phyloP scores from a whole-genome alignment of 2,797 vertebrate species.

The Siniperca scherzeri region DNA sequence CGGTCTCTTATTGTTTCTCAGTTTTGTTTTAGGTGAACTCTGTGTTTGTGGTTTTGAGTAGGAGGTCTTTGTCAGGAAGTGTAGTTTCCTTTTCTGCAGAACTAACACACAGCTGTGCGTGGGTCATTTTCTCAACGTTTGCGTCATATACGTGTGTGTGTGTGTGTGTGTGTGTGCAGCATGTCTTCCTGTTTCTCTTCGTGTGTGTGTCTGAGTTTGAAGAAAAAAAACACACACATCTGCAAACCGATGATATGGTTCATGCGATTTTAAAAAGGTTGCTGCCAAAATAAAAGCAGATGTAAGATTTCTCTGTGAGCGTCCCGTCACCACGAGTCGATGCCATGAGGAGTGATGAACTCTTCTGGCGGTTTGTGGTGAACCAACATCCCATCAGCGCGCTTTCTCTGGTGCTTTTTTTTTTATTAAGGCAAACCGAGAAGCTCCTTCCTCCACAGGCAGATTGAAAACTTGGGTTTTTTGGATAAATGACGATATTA shows the following conservation, averaged over 20 bases:
- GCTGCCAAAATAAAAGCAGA: constrained; percentile 5
- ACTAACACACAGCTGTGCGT: constrained; percentile 6
- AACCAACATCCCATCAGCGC: constrained; percentile 24
- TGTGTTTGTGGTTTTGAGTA: constrained; percentile 51
- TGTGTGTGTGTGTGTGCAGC: not conserved
- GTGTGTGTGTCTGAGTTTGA: not conserved
- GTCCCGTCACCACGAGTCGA: not conserved
- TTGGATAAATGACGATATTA: not conserved
- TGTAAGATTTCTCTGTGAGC: not conserved
- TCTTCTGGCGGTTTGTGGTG: constrained; percentile 41
- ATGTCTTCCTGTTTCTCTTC: constrained; percentile 10
- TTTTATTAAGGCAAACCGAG: not conserved
- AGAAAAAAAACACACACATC: not conserved
- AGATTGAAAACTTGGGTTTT: not conserved
- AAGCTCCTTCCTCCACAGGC: not conserved
- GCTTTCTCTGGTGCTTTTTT: not conserved
- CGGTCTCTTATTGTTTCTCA: not conserved
- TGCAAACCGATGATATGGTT: not conserved
- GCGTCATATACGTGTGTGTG: not conserved
- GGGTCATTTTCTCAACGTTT: constrained; percentile 8
- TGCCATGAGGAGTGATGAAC: not conserved
- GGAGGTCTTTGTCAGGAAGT: constrained; percentile 68
- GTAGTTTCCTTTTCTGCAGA: constrained; percentile 64
- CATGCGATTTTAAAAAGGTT: not conserved
- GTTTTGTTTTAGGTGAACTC: not conserved